Percentiles rank a stretch among this genome's conserved stretches.
Conservation (phyloP, 2,113 vertebrate species). For the Hemiprocne comata region DNA sequence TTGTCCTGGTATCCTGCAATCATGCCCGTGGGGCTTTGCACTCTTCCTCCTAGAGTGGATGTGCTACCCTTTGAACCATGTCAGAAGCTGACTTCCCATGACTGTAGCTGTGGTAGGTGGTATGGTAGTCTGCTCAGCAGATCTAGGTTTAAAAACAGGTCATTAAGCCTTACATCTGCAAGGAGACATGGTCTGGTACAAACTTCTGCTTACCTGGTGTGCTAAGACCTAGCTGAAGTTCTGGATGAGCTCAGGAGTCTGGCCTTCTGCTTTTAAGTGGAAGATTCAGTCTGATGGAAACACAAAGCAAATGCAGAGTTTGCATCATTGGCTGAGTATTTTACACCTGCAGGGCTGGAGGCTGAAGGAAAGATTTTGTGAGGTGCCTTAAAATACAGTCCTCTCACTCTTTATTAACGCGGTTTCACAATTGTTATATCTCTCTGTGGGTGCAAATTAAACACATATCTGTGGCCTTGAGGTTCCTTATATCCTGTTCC, state of each 20-base stretch:
- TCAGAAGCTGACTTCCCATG: not conserved
- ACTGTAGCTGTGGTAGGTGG: not conserved
- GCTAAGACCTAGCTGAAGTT: not conserved
- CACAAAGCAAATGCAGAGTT: not conserved
- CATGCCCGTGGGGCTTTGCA: rapidly evolving
- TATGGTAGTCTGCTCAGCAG: rapidly evolving
- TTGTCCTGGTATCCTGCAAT: not conserved
- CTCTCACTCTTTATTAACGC: not conserved
- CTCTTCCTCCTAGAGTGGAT: not conserved
- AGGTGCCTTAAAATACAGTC: not conserved
- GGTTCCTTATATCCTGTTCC: not conserved
- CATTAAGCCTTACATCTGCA: not conserved
- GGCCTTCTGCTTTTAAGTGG: not conserved
- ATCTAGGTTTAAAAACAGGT: not conserved
- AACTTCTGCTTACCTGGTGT: not conserved
- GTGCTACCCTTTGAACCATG: not conserved
- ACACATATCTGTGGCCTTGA: not conserved
- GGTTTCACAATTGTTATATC: not conserved
- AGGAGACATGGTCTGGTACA: not conserved
- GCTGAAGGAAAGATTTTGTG: not conserved
- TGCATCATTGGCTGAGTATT: not conserved
- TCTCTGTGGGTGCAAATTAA: not conserved
- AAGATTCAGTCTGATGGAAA: not conserved
- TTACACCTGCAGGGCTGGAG: not conserved
- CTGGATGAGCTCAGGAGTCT: not conserved